phyloP scores from a whole-genome alignment of 2,113 vertebrate species.

The Podiceps cristatus region DNA sequence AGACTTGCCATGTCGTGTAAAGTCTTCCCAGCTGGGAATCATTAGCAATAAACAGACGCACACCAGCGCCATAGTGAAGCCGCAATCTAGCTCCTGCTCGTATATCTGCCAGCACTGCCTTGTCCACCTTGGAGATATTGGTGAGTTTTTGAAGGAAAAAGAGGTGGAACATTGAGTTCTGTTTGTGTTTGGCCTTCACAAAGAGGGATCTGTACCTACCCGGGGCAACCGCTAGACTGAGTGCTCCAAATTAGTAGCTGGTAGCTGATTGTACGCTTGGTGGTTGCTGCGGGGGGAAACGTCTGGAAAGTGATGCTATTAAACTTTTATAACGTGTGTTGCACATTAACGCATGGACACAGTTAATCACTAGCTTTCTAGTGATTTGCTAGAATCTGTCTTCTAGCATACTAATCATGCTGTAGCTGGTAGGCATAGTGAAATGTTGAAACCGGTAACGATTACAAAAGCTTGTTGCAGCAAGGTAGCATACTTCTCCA shows the following conservation, averaged over 20 bases:
- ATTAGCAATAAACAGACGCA: conserved; percentile 94
- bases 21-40: conserved; percentile 97
- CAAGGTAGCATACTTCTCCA: neutral
- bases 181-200: neutral
- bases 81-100: conserved; percentile 97
- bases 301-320: neutral
- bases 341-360: neutral
- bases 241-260: neutral
- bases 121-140: conserved; percentile 98
- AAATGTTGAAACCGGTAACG: neutral
- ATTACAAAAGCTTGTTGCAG: neutral
- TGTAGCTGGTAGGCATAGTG: neutral
- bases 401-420: neutral
- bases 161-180: neutral
- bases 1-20: conserved; percentile 96
- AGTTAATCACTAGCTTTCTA: conserved; percentile 19
- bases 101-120: conserved; percentile 99
- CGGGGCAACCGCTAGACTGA: neutral
- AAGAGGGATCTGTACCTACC: neutral
- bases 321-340: neutral
- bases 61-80: conserved; percentile 92
- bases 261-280: neutral
- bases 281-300: neutral
- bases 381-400: conserved; percentile 4
- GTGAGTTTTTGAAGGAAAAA: conserved; percentile 76